Evolutionary conservation across 1,140 invertebrate species (phyloP), one percentile per base, ranked within the genome.

Genomic region (Tetragonula clypearis): DNA sequence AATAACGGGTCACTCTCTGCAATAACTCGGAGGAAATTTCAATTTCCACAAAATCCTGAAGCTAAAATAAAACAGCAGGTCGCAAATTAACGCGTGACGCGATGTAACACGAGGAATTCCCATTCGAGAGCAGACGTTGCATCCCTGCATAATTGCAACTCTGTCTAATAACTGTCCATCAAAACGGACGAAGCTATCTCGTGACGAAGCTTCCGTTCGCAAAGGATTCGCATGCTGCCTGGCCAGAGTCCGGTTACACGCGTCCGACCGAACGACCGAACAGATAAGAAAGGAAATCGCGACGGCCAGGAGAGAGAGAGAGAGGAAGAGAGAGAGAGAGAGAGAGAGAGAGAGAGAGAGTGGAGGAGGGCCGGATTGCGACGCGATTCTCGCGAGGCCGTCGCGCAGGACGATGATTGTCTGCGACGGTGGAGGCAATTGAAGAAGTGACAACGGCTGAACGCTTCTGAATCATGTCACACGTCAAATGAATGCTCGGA

Each of bases 381-480:
- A 79, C 82, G 62, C 87, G 91, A 91, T 91, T 92, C 90, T 91
- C 88, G 87, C 84, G 88, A 82, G 69, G 41, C 56, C 82, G 82
- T 87, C 65, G 65, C 26, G 87, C 87, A 90, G 91, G 85, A 87
- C 89, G 91, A 92, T 92, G 92, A 92, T 93, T 93, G 91, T 87
- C 68, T 91, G 82, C 91, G 90, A 92, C 90, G 92, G 90, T 87
- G 90, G 82, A 91, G 92, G 91, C 93, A 94, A 94, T 94, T 94
- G 93, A 93, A 94, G 93, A 94, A 93, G 93, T 93, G 93, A 94
- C 93, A 94, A 94, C 93, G 93, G 91, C 91, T 94, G 93, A 93
- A 94, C 91, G 93, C 93, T 92, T 91, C 93, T 94, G 93, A 94
- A 94, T 94, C 93, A 94, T 94, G 93, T 94, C 92, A 94, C 93